These are phyloP conservation scores for Cotesia glomerata DNA, from an alignment of 1,140 invertebrate species.

Conservation along the genomic window DNA sequence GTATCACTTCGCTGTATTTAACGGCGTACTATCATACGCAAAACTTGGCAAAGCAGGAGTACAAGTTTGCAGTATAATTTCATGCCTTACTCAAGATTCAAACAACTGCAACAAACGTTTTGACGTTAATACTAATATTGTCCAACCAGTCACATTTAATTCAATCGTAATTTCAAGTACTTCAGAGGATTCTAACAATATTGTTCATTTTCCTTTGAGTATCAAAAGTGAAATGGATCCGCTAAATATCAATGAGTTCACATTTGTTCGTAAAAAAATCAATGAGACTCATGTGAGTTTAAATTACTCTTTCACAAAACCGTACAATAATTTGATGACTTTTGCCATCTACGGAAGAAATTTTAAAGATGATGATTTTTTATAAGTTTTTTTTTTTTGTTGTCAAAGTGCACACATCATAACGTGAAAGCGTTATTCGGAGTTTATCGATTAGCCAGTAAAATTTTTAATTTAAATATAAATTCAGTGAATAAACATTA, in stretches of 20 bases:
- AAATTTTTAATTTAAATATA: too few relatives aligned
- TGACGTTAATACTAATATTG: constrained; percentile 29
- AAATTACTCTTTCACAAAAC: constrained; percentile 24
- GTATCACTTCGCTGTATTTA: constrained; percentile 61
- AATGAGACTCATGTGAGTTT: constrained; percentile 29
- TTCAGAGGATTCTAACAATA: constrained; percentile 23
- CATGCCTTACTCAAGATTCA: constrained; percentile 57
- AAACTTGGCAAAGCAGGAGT: constrained; percentile 53
- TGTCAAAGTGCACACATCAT: too few relatives aligned
- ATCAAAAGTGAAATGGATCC: constrained; percentile 33
- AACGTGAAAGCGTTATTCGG: too few relatives aligned
- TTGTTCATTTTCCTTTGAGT: constrained; percentile 32
- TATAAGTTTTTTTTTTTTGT: too few relatives aligned
- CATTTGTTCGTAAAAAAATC: constrained; percentile 20
- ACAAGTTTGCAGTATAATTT: constrained; percentile 62
- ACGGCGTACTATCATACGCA: constrained; percentile 56
- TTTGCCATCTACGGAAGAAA: constrained; percentile 44
- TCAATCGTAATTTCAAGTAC: constrained; percentile 34
- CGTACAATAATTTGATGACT: constrained; percentile 34
- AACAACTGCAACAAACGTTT: constrained; percentile 56
- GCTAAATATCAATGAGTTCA: constrained; percentile 31
- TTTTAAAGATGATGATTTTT: constrained; percentile 35
- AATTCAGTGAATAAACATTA: too few relatives aligned
- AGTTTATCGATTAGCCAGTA: too few relatives aligned
- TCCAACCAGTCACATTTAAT: constrained; percentile 35